phyloP scores from a whole-genome alignment of 2,797 vertebrate species.

The Remorina albescens region DNA sequence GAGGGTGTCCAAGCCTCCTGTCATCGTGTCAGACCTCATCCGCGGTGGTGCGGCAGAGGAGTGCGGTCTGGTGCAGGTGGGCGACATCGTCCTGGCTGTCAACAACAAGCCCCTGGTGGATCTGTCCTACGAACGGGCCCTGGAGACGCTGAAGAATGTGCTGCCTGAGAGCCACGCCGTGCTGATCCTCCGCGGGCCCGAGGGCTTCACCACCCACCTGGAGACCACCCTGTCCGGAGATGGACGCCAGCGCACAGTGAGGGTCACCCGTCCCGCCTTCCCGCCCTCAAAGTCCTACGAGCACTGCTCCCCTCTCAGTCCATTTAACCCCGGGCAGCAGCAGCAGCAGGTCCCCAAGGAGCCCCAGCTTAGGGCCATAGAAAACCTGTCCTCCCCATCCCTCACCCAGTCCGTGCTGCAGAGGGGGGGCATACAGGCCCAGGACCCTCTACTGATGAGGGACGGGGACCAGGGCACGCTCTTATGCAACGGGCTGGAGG shows the following conservation, averaged over 20 bases:
- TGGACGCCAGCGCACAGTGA: slow-evolving; percentile 93
- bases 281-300: slow-evolving; percentile 82
- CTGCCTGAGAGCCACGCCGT: slow-evolving; percentile 93
- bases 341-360: slow-evolving; percentile 84
- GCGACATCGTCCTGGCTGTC: slow-evolving; percentile 95
- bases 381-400: slow-evolving; percentile 82
- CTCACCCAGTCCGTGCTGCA: slow-evolving; percentile 75
- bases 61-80: slow-evolving; percentile 96
- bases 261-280: slow-evolving; percentile 90
- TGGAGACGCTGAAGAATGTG: slow-evolving; percentile 93
- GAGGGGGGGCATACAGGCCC: slow-evolving; percentile 74
- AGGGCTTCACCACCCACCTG: slow-evolving; percentile 97
- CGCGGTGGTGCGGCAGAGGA: slow-evolving; percentile 95
- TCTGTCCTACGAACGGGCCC: slow-evolving; percentile 91
- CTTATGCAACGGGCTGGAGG: slow-evolving; percentile 87
- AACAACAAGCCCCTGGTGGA: slow-evolving; percentile 97
- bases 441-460: slow-evolving; percentile 81
- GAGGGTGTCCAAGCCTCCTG: slow-evolving; percentile 92
- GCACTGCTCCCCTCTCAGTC: slow-evolving; percentile 81
- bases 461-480: slow-evolving; percentile 67
- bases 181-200: slow-evolving; percentile 94
- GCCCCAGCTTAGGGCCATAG: slow-evolving; percentile 80
- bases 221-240: slow-evolving; percentile 95
- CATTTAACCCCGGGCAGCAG: slow-evolving; percentile 63
- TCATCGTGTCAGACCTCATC: slow-evolving; percentile 97